phyloP scores from a whole-genome alignment of 2,888 invertebrate species.

The Drosophila diplacantha region DNA sequence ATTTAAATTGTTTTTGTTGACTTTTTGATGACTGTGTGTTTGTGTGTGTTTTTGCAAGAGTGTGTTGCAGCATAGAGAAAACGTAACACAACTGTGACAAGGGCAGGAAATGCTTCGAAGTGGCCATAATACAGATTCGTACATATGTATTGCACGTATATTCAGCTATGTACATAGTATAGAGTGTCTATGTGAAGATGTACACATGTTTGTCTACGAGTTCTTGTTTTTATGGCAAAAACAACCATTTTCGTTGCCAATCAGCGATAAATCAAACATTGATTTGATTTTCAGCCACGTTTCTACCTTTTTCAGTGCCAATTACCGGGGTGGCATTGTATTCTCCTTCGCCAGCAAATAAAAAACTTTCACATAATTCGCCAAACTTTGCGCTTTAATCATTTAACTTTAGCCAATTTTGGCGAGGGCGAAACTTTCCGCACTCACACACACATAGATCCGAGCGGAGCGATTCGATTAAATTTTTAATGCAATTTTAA shows the following conservation, averaged over 20 bases:
- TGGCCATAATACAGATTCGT: slow-evolving; percentile 26
- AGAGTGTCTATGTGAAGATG: slow-evolving; percentile 20
- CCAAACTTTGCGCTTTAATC: slow-evolving; percentile 33
- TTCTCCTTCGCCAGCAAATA: slow-evolving; percentile 25
- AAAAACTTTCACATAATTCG: slow-evolving; percentile 33
- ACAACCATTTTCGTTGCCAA: slow-evolving; percentile 19
- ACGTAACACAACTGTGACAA: slow-evolving; percentile 31
- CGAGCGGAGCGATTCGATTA: slow-evolving; percentile 18
- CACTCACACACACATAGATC: slow-evolving; percentile 14
- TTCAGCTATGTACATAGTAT: slow-evolving; percentile 11
- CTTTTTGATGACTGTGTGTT: slow-evolving; percentile 22
- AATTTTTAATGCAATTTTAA: slow-evolving; percentile 44
- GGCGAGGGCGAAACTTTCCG: slow-evolving; percentile 19
- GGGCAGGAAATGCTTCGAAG: slow-evolving; percentile 35
- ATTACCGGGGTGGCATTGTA: slow-evolving; percentile 19
- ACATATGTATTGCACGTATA: slow-evolving; percentile 10
- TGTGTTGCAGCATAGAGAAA: slow-evolving; percentile 22
- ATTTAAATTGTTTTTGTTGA: slow-evolving; percentile 41
- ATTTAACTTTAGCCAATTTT: slow-evolving; percentile 44
- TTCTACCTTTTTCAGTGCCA: slow-evolving; percentile 26
- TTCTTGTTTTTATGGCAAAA: slow-evolving; percentile 27
- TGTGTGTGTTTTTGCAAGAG: background rate
- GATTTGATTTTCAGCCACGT: slow-evolving; percentile 35
- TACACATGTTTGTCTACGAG: slow-evolving; percentile 19
- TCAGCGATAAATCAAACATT: slow-evolving; percentile 37